phyloP scores from a whole-genome alignment of 1,140 invertebrate genomes.

The Formica exsecta region DNA sequence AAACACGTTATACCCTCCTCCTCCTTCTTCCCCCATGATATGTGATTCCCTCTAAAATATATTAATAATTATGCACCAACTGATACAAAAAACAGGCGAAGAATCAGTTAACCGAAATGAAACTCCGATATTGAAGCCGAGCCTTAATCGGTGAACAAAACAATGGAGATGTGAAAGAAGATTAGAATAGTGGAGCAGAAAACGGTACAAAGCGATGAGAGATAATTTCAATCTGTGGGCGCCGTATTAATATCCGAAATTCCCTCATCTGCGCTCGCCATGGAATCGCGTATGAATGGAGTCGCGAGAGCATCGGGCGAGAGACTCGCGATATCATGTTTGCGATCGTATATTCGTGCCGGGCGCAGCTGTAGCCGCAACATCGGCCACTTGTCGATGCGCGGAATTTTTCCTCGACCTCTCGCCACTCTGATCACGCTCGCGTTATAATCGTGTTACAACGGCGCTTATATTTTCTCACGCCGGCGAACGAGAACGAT shows the following conservation, averaged over 20 bases:
- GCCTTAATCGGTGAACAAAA: constrained; percentile 8
- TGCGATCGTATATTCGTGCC: constrained; percentile 49
- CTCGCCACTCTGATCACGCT: constrained; percentile 38
- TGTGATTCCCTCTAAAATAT: not conserved
- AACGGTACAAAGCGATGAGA: constrained; percentile 8
- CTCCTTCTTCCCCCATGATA: too few relatives aligned
- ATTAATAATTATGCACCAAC: not conserved
- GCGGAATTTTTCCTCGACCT: constrained; percentile 62
- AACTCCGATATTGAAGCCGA: not conserved
- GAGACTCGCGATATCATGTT: constrained; percentile 35
- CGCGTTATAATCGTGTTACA: constrained; percentile 39
- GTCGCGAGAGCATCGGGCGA: not conserved
- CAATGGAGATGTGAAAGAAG: not conserved
- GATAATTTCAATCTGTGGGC: constrained; percentile 22
- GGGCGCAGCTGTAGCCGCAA: not conserved
- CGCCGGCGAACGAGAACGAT: constrained; percentile 12
- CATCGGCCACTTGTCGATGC: constrained; percentile 45
- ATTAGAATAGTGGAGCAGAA: not conserved
- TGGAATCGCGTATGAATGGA: constrained; percentile 29
- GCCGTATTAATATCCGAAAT: constrained; percentile 41
- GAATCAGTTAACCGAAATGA: not conserved
- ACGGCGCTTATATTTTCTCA: constrained; percentile 44
- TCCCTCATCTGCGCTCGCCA: constrained; percentile 1
- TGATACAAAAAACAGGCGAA: not conserved
- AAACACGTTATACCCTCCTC: not conserved